phyloP scores from a whole-genome alignment of 2,113 vertebrate genomes.

The Desmodus rotundus region DNA sequence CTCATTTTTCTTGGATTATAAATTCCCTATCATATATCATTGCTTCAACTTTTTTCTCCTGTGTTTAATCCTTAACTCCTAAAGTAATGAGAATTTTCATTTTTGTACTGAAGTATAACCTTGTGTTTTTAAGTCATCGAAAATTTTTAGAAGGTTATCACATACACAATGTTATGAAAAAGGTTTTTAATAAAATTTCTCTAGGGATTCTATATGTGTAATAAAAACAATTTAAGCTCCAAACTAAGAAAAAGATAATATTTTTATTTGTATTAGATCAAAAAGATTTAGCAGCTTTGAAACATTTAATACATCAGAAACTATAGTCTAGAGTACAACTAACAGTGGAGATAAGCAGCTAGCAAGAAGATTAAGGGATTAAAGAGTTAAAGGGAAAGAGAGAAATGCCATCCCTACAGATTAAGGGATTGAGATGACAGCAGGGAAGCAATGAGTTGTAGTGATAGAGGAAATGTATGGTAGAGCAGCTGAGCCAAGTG shows the following conservation, averaged over 20 bases:
- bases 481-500: neutral
- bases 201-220: neutral
- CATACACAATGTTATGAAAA: neutral
- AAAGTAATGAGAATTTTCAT: neutral
- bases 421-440: neutral
- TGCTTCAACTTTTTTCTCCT: neutral
- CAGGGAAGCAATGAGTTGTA: neutral
- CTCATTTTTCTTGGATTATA: neutral
- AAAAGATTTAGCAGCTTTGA: neutral
- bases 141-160: neutral
- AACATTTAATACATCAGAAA: neutral
- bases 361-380: neutral
- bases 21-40: too few species aligned
- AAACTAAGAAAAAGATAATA: neutral
- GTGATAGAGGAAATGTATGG: too few species aligned
- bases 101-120: neutral
- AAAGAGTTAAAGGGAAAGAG: neutral
- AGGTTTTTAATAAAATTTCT: neutral
- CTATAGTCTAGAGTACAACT: neutral
- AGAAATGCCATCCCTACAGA: neutral
- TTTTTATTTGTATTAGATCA: slow-evolving; percentile 1
- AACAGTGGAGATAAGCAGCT: neutral
- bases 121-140: neutral
- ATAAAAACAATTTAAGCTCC: neutral
- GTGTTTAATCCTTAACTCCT: neutral